A percentile compares a stretch with the other conserved stretches of the same genome.
phyloP scores from a whole-genome alignment of 2,888 invertebrate species.

The Acheta domesticus region DNA sequence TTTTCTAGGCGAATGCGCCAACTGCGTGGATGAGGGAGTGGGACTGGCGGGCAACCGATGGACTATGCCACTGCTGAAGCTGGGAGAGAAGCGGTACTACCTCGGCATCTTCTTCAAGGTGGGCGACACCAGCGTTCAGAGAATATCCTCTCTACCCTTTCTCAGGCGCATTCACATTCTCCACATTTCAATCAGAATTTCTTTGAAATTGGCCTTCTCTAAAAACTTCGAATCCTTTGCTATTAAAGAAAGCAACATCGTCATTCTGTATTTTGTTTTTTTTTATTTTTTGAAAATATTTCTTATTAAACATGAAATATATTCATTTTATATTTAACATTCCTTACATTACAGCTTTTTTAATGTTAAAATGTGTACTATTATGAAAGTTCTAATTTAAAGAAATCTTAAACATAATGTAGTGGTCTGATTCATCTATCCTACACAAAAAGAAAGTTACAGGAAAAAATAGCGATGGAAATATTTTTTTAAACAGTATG shows the following conservation, averaged over 20 bases:
- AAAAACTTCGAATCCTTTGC: not conserved
- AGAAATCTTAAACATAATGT: too few relatives aligned
- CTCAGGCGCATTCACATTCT: not conserved
- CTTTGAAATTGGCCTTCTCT: not conserved
- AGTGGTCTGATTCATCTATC: too few relatives aligned
- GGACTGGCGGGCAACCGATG: slow-evolving; percentile 69
- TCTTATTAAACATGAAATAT: too few relatives aligned
- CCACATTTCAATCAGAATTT: not conserved
- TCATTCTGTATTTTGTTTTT: too few relatives aligned
- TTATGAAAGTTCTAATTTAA: too few relatives aligned
- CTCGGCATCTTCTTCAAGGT: slow-evolving; percentile 93
- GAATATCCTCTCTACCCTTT: not conserved
- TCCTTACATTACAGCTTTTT: too few relatives aligned
- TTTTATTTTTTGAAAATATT: too few relatives aligned
- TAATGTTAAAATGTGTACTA: too few relatives aligned
- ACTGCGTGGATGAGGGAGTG: slow-evolving; percentile 66
- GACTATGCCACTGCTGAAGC: slow-evolving; percentile 86
- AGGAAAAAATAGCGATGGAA: too few relatives aligned
- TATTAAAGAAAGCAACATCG: not conserved
- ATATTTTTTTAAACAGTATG: too few relatives aligned
- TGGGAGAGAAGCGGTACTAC: slow-evolving; percentile 86
- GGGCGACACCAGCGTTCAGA: slow-evolving; percentile 42
- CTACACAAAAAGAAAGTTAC: too few relatives aligned
- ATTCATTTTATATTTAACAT: too few relatives aligned
- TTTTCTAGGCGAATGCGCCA: slow-evolving; percentile 65